Percentiles rank a stretch among this genome's conserved stretches.
Conservation (phyloP, 1,140 invertebrate genomes). For the Pomacea maculata region DNA sequence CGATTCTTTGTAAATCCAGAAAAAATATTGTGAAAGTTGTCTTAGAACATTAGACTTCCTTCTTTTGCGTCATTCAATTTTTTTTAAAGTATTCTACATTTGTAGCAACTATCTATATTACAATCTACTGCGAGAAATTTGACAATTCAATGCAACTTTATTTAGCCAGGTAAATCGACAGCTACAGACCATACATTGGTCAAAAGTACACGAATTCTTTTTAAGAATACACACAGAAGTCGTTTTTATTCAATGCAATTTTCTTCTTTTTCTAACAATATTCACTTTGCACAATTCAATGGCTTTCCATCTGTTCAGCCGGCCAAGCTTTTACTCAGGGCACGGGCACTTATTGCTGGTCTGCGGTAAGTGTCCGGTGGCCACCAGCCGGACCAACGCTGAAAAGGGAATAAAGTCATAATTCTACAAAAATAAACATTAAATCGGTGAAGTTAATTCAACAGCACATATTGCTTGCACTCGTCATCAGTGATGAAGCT, state of each 20-base stretch:
- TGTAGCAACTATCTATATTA: too few species aligned
- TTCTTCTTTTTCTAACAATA: not conserved
- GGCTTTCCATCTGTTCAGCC: too few species aligned
- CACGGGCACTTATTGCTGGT: slow-evolving; percentile 13
- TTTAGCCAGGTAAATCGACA: not conserved
- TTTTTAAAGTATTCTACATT: too few species aligned
- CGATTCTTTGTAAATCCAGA: too few species aligned
- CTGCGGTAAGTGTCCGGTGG: not conserved
- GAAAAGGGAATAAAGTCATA: not conserved
- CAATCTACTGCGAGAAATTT: too few species aligned
- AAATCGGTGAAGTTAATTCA: not conserved
- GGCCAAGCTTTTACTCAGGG: not conserved
- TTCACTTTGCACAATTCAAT: not conserved
- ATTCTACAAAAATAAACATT: not conserved
- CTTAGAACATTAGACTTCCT: too few species aligned
- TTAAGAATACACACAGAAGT: not conserved
- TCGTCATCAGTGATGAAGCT: not conserved
- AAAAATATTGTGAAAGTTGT: too few species aligned
- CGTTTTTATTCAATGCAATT: too few species aligned
- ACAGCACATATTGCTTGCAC: not conserved
- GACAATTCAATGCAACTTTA: too few species aligned
- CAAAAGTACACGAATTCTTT: not conserved
- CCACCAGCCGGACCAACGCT: slow-evolving; percentile 5
- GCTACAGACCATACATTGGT: not conserved
- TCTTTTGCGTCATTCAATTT: too few species aligned